A percentile compares a stretch with the other conserved stretches of the same genome.
phyloP scores from a whole-genome alignment of 2,113 vertebrate species.

The Glaucomys volans region DNA sequence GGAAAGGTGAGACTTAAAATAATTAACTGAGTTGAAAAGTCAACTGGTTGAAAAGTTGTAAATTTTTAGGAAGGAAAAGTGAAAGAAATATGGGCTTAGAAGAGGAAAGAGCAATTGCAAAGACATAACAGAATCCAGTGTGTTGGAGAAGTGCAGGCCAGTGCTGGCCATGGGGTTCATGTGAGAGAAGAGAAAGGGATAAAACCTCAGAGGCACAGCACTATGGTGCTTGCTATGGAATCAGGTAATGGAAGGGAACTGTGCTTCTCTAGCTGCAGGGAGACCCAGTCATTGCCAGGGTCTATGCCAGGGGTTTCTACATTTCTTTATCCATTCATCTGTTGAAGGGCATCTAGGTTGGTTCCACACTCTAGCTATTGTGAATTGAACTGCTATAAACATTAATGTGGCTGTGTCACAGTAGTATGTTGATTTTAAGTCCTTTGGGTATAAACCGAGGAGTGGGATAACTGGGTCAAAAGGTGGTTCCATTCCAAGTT shows the following conservation, averaged over 20 bases:
- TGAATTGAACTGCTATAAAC: too few species aligned
- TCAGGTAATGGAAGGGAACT: neutral
- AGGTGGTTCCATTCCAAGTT: too few species aligned
- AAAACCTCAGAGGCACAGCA: neutral
- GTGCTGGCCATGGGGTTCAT: neutral
- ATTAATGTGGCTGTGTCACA: too few species aligned
- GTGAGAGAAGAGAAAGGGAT: neutral
- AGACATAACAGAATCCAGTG: neutral
- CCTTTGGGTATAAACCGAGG: too few species aligned
- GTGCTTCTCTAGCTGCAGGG: neutral
- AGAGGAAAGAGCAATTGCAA: neutral
- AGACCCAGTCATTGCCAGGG: too few species aligned
- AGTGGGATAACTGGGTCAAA: too few species aligned
- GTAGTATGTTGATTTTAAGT: too few species aligned
- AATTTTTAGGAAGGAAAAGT: neutral
- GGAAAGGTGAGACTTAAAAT: neutral
- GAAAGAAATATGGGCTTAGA: neutral
- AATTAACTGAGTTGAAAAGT: neutral
- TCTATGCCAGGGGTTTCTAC: rapidly evolving
- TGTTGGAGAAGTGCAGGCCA: neutral
- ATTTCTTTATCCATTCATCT: too few species aligned
- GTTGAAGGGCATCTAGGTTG: too few species aligned
- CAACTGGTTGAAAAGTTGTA: neutral
- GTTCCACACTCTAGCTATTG: too few species aligned
- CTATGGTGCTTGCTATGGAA: neutral